phyloP scores from a whole-genome alignment of 2,113 vertebrate genomes.

The Paracanthobrama guichenoti region DNA sequence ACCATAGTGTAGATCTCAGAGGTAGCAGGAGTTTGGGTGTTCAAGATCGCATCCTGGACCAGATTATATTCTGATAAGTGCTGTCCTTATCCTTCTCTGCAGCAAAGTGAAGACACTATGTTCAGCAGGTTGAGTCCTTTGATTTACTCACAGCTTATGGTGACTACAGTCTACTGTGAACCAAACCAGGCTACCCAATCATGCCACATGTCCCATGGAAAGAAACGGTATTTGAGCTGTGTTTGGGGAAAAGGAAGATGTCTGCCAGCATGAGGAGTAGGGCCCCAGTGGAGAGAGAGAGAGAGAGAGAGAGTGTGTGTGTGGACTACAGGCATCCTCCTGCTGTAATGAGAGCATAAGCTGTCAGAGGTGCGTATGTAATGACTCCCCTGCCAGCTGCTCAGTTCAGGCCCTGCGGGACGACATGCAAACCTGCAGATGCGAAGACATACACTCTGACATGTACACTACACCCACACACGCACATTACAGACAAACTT shows the following conservation, averaged over 20 bases:
- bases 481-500: constrained; percentile 39
- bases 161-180: constrained; percentile 1
- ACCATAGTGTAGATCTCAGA: background rate
- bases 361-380: constrained; percentile 75
- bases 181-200: constrained; percentile 2
- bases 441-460: constrained; percentile 34
- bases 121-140: constrained; percentile 23
- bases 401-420: constrained; percentile 74
- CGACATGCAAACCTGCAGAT: constrained; percentile 53
- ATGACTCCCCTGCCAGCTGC: constrained; percentile 74
- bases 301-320: background rate
- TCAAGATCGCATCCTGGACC: constrained; percentile 9
- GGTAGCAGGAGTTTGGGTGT: constrained; percentile 1
- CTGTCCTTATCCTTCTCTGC: background rate
- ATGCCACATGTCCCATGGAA: background rate
- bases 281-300: background rate
- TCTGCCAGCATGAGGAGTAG: constrained; percentile 29
- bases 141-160: constrained; percentile 11
- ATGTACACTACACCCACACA: constrained; percentile 34
- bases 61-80: constrained; percentile 27
- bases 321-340: constrained; percentile 61
- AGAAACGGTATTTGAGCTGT: constrained; percentile 15
- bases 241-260: constrained; percentile 36
- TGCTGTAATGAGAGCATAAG: constrained; percentile 75
- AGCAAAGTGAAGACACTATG: constrained; percentile 22